Evolutionary conservation across 2,888 invertebrate species (phyloP), one percentile per base, ranked within the genome.

Genomic region (Pterobdella sp.): DNA sequence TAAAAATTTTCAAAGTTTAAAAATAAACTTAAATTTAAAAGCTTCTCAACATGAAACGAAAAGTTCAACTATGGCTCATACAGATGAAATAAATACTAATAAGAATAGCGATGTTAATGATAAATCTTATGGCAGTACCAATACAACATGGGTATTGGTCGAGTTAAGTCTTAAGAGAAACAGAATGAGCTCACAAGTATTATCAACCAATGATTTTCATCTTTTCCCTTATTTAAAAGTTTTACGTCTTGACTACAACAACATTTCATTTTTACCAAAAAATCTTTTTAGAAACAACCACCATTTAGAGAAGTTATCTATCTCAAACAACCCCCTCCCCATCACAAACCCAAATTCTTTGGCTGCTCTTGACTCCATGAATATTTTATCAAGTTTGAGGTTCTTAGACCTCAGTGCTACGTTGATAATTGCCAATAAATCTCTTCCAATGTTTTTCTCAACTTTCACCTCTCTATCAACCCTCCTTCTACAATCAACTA

Each of bases 361-460:
- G 63, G 26, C 29, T 0, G 68, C 63, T 34, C 52, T 73, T 7
- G 4, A 29, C n/a, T 35, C 36, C 37, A 36, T 32, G 4, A 14
- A 60, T 4, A n/a, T 67, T 36, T 32, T 68, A 31, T 29, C 60
- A n/a, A 68, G 36, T 34, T 69, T 74, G 1, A 56, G 65, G 31
- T 31, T 36, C 1, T 42, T 74, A n/a, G 74, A 74, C 32, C 37
- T 74, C 32, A 74, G 74, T 52, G 18, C 31, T 2, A 71, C 72
- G 18, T 0, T 4, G 14, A 26, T 67, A 7, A 31, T 42, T 32
- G 32, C 36, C 32, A 10, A n/a, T 31, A 14, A 36, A 2, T 34
- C 26, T 34, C 52, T 74, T 1, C 74, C 72, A 0, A 42, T 35
- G 34, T 67, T 63, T 26, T 69, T 74, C 31, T 64, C 72, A 10